Conservation (phyloP, 2,888 invertebrate species). For the Antitype chi region DNA sequence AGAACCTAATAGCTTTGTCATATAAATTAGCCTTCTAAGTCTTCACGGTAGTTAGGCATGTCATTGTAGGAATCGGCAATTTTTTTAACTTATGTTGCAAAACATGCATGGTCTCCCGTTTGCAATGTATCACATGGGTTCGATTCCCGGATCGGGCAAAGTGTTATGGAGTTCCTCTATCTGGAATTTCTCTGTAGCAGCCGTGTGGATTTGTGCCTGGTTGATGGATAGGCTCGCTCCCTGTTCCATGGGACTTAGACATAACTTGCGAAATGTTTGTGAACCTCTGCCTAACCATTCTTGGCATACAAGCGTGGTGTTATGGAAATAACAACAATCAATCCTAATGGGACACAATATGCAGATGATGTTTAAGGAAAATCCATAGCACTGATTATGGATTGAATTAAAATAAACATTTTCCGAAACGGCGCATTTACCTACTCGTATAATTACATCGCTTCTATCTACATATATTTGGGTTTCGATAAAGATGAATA, state of each 20-base stretch:
- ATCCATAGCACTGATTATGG: not conserved
- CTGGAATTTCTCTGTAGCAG: no score
- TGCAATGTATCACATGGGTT: not conserved
- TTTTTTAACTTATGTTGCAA: not conserved
- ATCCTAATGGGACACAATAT: not conserved
- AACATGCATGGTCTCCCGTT: not conserved
- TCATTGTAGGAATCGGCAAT: not conserved
- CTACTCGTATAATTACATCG: not conserved
- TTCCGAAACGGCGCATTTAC: conserved; percentile 2
- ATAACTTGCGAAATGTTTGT: no score
- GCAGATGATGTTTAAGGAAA: not conserved
- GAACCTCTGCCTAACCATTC: no score
- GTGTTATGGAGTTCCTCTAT: no score
- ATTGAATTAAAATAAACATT: not conserved
- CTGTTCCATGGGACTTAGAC: no score
- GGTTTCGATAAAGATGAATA: not conserved
- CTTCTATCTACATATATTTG: not conserved
- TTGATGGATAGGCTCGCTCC: no score
- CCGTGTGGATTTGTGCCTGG: no score
- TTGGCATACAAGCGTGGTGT: no score
- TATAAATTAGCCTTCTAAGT: not conserved
- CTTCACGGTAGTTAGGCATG: not conserved
- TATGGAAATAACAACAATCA: not conserved
- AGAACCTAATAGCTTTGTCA: not conserved
- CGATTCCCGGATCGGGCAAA: no score